Percentiles rank a stretch among this genome's conserved stretches.
phyloP scores from a whole-genome alignment of 2,113 vertebrate species.

The Telmatochromis sp. region DNA sequence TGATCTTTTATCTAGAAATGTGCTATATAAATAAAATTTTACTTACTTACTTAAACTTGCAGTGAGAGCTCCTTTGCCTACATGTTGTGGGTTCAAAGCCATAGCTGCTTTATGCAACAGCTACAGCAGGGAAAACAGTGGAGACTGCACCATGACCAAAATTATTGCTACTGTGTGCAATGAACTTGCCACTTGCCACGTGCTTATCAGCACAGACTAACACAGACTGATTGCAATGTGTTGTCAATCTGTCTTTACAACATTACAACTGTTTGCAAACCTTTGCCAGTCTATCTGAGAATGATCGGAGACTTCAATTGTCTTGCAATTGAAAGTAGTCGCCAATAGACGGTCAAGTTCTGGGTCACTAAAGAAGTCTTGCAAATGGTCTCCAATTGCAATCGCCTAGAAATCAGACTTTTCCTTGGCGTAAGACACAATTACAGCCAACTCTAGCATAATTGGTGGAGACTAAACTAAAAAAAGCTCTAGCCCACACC shows the following conservation, averaged over 20 bases:
- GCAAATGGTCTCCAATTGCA: accelerated
- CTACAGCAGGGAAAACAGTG: background rate
- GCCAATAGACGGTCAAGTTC: background rate
- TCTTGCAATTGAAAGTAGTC: background rate
- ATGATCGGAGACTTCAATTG: background rate
- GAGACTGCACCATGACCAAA: background rate
- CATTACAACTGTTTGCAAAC: background rate
- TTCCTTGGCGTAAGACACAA: background rate
- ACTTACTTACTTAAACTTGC: background rate
- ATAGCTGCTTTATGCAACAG: background rate
- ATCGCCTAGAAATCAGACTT: background rate
- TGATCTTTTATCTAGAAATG: accelerated
- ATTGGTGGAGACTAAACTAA: background rate
- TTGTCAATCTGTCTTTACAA: background rate
- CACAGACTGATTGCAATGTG: accelerated
- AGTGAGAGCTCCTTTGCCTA: background rate
- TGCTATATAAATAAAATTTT: too few species aligned
- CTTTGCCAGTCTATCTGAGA: background rate
- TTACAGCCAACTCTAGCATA: background rate
- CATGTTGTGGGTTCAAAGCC: background rate
- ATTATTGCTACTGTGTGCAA: background rate
- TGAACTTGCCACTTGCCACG: background rate
- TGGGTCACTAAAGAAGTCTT: background rate
- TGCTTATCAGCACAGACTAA: accelerated
- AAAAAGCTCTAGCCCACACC: background rate